Base-by-base conservation (phyloP, 2,113 vertebrate species). In the Apodemus speciosus region DNA sequence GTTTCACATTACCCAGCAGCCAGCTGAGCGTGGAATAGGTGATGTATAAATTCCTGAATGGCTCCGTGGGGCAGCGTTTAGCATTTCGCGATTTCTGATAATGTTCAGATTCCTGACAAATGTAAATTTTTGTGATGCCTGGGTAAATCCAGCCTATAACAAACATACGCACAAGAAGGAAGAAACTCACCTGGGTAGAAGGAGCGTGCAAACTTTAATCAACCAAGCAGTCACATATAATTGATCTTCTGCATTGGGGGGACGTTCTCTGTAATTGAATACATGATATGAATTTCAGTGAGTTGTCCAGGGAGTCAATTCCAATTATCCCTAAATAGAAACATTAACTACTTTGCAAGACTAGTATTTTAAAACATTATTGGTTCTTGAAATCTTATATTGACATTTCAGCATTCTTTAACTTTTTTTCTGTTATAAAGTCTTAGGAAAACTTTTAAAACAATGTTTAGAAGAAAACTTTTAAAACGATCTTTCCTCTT, bases 301-400 rank as follows among this genome's bases (percentile, higher is more conserved):
- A 85, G 66, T 83, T 85, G 72, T 62, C 88, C 46, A 83, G 32
- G 51, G 73, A 83, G 73, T 93, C 53, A 53, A 9, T 95, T 92
- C 40, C 64, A 84, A 83, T 89, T 83, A 93, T 30, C 46, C 81
- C 85, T 71, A 86, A 81, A 64, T 53, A 35, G 14, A 89, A 84
- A 30, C 30, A 21, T 60, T 66, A 64, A 89, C 79, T 68, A 49
- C 49, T 96, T 92, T 79, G 69, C 0, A 58, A 94, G 60, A 13
- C 32, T 86, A 72, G 49, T 56, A 85, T 84, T 85, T 96, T 87
- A 88, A 94, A 5, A 56, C 51, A 60, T 79, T 83, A 25, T 72
- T 90, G 43, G 18, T 69, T 87, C 66, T 88, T 95, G 71, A 85
- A 95, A 85, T 80, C 14, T 90, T 85, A 64, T n/a, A 51, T 38